These are phyloP conservation scores for Globodera rostochiensis DNA, from an alignment of 1,140 invertebrate species.

Conservation along the genomic window DNA sequence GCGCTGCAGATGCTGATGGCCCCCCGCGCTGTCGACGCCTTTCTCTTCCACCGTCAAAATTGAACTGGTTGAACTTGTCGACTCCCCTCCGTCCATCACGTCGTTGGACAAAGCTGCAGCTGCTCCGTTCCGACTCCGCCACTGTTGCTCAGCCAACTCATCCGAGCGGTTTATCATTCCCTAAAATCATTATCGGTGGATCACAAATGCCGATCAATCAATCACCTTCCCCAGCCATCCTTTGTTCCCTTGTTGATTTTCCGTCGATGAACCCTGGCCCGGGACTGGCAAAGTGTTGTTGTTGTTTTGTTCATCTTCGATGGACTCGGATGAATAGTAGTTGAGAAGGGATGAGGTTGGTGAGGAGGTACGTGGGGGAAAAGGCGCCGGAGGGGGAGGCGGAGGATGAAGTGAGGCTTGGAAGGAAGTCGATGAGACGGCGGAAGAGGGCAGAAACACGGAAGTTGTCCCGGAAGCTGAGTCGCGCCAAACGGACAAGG, in stretches of 20 bases:
- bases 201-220: too few relatives aligned
- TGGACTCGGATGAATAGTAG: slow-evolving; percentile 28
- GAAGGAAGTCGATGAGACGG: not conserved
- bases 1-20: not conserved
- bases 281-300: not conserved
- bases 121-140: not conserved
- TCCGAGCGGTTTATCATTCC: too few relatives aligned
- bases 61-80: slow-evolving; percentile 24
- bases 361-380: slow-evolving; percentile 13
- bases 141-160: not conserved
- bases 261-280: not conserved
- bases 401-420: slow-evolving; percentile 12
- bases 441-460: slow-evolving; percentile 2
- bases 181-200: too few relatives aligned
- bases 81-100: slow-evolving; percentile 27
- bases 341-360: slow-evolving; percentile 23
- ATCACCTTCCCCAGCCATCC: too few relatives aligned
- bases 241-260: too few relatives aligned
- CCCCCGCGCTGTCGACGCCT: slow-evolving; percentile 34
- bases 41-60: slow-evolving; percentile 11
- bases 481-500: slow-evolving; percentile 19
- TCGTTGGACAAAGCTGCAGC: not conserved
- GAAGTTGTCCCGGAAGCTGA: not conserved
- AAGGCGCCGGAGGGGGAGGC: slow-evolving; percentile 11
- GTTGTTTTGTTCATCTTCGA: slow-evolving; percentile 14